phyloP scores from a whole-genome alignment of 2,888 invertebrate species.

The Acleris cristana region DNA sequence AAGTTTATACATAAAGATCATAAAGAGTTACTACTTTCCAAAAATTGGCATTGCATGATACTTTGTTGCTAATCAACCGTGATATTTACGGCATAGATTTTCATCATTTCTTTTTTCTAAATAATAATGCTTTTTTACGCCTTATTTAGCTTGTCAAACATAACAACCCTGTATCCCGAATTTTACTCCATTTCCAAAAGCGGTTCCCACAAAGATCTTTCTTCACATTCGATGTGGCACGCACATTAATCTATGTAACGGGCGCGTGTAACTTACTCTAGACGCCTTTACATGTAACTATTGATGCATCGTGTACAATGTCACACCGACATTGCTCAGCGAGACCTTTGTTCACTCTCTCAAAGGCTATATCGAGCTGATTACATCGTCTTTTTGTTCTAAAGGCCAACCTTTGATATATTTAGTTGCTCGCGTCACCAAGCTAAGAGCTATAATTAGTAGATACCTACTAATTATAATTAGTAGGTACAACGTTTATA shows the following conservation, averaged over 20 bases:
- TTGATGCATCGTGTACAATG: constrained; percentile 57
- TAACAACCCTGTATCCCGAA: constrained; percentile 44
- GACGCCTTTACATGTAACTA: constrained; percentile 57
- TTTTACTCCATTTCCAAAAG: constrained; percentile 67
- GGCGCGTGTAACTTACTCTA: constrained; percentile 55
- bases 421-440: too few relatives aligned
- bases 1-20: too few relatives aligned
- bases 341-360: constrained; percentile 41
- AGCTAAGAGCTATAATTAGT: too few relatives aligned
- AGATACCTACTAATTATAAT: too few relatives aligned
- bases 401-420: too few relatives aligned
- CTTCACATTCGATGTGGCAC: constrained; percentile 75
- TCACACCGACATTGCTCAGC: constrained; percentile 59
- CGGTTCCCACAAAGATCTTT: constrained; percentile 80
- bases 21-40: too few relatives aligned
- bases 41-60: too few relatives aligned
- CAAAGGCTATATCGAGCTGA: constrained; percentile 7
- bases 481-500: too few relatives aligned
- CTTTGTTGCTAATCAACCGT: too few relatives aligned
- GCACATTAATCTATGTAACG: constrained; percentile 79
- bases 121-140: too few relatives aligned
- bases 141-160: constrained; percentile 32
- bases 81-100: too few relatives aligned
- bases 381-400: not conserved
- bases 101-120: too few relatives aligned